Base-by-base conservation (phyloP, 2,797 vertebrate species). In the Oreochromis mossambicus region DNA sequence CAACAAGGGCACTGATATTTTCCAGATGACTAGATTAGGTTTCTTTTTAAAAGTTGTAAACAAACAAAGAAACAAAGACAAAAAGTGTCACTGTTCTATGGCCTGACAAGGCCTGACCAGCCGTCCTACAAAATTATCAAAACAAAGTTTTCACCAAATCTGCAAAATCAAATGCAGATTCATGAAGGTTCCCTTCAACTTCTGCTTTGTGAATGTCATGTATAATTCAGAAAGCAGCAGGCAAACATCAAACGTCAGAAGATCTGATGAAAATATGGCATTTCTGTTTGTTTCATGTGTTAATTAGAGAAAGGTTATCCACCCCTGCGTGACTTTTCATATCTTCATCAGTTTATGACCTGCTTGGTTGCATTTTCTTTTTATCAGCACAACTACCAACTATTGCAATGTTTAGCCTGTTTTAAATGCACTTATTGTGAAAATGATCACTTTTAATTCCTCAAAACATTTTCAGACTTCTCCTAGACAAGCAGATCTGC, bases 301-400 rank as follows among this genome's bases (percentile, higher is more conserved):
- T 4, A 50, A 75, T 75, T 75, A 34, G 26, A 50, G 70, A 75
- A 75, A 50, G 70, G 46, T 50, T 75, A 50, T 75, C 70, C 70
- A 75, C 70, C 70, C 11, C 46, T n/a, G 70, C 19, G 15, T 4
- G 70, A 32, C 70, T 75, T 75, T 50, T 50, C 46, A 50, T 1
- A 75, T 75, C 46, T 75, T 0, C 21, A 24, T 54, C 70, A 50
- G 46, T 13, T 3, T 46, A 70, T 46, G 21, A 17, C 10, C 70
- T 0, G 26, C 0, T 13, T 4, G 24, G 41, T 12, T 46, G 43
- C 0, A 0, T 32, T 75, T 75, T 75, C 68, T 8, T 73, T 73
- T 8, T 0, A 73, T 48, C 6, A 32, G 26, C 43, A 50, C 26
- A 48, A 13, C 43, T 29, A 19, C 68, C 24, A 19, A 50, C 15